These are phyloP conservation scores for Pipistrellus nathusii DNA, from an alignment of 2,797 vertebrate species.

Conservation along the genomic window DNA sequence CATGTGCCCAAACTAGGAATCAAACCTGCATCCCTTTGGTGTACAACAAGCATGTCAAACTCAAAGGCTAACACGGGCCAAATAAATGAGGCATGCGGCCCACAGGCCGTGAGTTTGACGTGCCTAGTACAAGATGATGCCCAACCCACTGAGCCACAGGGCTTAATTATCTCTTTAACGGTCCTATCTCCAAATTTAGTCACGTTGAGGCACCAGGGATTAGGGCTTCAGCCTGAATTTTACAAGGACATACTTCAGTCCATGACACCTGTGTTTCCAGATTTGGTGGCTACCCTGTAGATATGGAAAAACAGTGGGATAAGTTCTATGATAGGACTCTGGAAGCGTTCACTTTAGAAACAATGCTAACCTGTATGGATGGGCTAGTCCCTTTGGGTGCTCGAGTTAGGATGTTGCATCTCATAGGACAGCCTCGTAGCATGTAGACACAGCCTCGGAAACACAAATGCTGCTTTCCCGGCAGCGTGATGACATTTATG, in stretches of 20 bases:
- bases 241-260: background rate
- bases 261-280: background rate
- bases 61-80: too few species aligned
- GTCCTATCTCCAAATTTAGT: background rate
- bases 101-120: too few species aligned
- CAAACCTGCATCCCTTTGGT: too few species aligned
- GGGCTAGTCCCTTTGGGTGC: background rate
- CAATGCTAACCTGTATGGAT: background rate
- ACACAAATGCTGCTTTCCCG: background rate
- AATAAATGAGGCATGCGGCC: too few species aligned
- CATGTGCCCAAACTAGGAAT: too few species aligned
- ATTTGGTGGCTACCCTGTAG: background rate
- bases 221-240: background rate
- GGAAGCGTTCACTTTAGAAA: background rate
- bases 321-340: background rate
- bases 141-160: too few species aligned
- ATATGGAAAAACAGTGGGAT: background rate
- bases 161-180: background rate
- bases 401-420: background rate
- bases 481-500: background rate
- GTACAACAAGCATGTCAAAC: too few species aligned
- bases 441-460: rapidly evolving
- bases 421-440: background rate
- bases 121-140: too few species aligned
- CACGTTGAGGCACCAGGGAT: background rate